Percentiles rank a stretch among this genome's conserved stretches.
phyloP scores from a whole-genome alignment of 2,888 invertebrate genomes.

The Barypeithes pellucidus region DNA sequence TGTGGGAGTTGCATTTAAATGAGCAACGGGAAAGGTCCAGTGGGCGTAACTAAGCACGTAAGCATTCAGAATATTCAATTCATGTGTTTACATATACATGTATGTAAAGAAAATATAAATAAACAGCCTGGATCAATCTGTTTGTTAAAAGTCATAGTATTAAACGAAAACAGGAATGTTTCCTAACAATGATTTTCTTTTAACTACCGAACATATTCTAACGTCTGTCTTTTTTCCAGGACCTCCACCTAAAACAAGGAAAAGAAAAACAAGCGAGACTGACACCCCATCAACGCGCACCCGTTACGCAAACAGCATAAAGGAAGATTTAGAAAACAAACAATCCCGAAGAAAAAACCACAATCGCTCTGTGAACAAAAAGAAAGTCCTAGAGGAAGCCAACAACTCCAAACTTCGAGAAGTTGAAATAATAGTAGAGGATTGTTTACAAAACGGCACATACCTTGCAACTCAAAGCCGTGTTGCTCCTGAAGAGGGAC shows the following conservation, averaged over 20 bases:
- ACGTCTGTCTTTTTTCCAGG: slow-evolving; percentile 52
- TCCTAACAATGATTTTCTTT: background rate
- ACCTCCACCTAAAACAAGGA: slow-evolving; percentile 58
- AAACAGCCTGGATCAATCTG: background rate
- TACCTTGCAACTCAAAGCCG: slow-evolving; percentile 28
- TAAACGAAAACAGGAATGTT: background rate
- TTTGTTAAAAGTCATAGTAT: no score
- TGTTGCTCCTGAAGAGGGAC: slow-evolving; percentile 44
- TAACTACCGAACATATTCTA: background rate
- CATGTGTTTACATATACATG: background rate
- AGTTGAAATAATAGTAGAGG: slow-evolving; percentile 68
- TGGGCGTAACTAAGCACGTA: slow-evolving; percentile 27
- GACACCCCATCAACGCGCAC: slow-evolving; percentile 61
- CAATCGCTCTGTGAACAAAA: slow-evolving; percentile 65
- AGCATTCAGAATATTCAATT: slow-evolving; percentile 14
- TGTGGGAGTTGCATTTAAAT: slow-evolving; percentile 35
- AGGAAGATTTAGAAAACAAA: slow-evolving; percentile 68
- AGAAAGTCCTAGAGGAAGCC: slow-evolving; percentile 70
- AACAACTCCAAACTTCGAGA: slow-evolving; percentile 70
- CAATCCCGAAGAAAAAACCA: slow-evolving; percentile 64
- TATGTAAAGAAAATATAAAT: background rate
- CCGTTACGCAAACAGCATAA: slow-evolving; percentile 61
- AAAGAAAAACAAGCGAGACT: slow-evolving; percentile 67
- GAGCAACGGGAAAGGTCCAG: slow-evolving; percentile 35
- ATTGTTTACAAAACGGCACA: slow-evolving; percentile 65